A percentile compares a stretch with the other conserved stretches of the same genome.
Evolutionary conservation across 2,888 invertebrate genomes (phyloP).

Genomic region (Drosophila histrio): DNA sequence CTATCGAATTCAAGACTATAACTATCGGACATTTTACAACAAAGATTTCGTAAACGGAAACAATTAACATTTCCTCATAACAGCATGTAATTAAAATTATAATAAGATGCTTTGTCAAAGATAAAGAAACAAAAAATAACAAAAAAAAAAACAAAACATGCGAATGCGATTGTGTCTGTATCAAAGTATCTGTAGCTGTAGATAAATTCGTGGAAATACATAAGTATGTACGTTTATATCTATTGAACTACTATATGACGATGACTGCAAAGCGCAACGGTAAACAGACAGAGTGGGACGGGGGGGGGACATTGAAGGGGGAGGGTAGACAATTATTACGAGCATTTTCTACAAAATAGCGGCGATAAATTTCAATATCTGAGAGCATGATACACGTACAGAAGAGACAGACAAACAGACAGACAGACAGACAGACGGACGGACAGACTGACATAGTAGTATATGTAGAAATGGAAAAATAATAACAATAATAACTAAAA

Average conservation of each 20-base stretch:
- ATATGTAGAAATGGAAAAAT: conserved; percentile 72
- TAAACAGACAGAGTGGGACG: conserved; percentile 33
- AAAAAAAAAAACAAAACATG: conserved; percentile 68
- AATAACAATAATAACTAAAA: conserved; percentile 78
- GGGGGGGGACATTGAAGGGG: neutral
- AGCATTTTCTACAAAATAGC: conserved; percentile 74
- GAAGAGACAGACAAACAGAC: conserved; percentile 4
- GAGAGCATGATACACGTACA: conserved; percentile 55
- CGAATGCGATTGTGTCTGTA: conserved; percentile 51
- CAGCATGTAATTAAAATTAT: conserved; percentile 79
- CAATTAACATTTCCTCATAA: conserved; percentile 77
- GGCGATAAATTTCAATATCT: conserved; percentile 73
- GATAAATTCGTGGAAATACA: conserved; percentile 56
- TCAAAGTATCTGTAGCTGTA: conserved; percentile 14
- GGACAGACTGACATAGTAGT: neutral
- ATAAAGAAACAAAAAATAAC: conserved; percentile 65
- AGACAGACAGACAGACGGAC: neutral
- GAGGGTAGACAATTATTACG: conserved; percentile 63
- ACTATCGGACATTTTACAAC: conserved; percentile 23
- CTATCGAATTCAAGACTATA: conserved; percentile 22
- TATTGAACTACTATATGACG: conserved; percentile 61
- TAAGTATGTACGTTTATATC: conserved; percentile 33
- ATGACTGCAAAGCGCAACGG: conserved; percentile 37
- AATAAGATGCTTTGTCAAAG: conserved; percentile 75
- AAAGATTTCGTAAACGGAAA: conserved; percentile 73